These are phyloP conservation scores for Polyommatus icarus DNA, from an alignment of 2,888 invertebrate species.

Conservation along the genomic window DNA sequence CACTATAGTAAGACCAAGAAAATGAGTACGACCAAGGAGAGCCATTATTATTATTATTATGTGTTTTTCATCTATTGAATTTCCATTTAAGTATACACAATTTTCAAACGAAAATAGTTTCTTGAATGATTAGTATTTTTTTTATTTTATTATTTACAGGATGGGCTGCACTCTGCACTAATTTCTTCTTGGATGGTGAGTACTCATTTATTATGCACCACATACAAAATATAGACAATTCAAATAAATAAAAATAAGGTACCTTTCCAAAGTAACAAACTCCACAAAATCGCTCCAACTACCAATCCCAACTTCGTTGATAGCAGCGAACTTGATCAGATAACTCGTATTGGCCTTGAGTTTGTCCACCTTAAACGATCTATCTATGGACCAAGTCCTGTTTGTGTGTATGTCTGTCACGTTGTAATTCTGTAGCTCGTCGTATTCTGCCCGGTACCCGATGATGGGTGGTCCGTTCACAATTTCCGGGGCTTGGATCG, in stretches of 20 bases:
- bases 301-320: constrained; percentile 62
- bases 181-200: too few species aligned
- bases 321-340: constrained; percentile 60
- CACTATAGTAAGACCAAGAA: too few species aligned
- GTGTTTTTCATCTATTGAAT: too few species aligned
- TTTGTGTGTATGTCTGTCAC: constrained; percentile 62
- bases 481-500: constrained; percentile 53
- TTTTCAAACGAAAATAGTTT: too few species aligned
- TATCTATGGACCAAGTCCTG: constrained; percentile 63
- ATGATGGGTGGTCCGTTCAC: constrained; percentile 43
- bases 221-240: too few species aligned
- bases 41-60: too few species aligned
- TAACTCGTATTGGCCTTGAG: constrained; percentile 62
- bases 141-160: too few species aligned
- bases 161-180: too few species aligned
- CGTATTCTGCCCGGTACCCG: constrained; percentile 64
- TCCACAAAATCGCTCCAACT: constrained; percentile 50
- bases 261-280: constrained; percentile 65
- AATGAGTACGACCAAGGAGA: too few species aligned
- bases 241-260: constrained; percentile 19
- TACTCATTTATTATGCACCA: too few species aligned
- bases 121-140: too few species aligned
- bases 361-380: constrained; percentile 57
- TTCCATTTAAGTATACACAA: too few species aligned
- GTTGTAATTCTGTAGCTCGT: constrained; percentile 55